phyloP scores from a whole-genome alignment of 2,888 invertebrate genomes.

The Erebia aethiops region DNA sequence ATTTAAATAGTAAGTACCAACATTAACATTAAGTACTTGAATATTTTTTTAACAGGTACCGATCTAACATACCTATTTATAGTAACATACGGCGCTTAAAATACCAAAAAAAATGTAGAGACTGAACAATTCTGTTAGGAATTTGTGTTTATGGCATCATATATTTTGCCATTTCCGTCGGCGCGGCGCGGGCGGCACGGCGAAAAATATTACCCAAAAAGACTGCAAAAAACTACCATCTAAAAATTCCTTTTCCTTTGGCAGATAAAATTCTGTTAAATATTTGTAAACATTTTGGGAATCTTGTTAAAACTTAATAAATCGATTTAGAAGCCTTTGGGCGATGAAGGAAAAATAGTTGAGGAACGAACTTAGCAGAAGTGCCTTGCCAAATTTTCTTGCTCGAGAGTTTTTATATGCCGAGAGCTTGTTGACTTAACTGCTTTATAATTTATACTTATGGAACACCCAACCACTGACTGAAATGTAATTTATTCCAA shows the following conservation, averaged over 20 bases:
- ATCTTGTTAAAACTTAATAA: background rate
- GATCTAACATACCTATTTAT: no score
- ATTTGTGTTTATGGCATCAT: background rate
- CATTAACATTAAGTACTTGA: background rate
- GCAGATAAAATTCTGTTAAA: background rate
- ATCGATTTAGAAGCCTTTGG: background rate
- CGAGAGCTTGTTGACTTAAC: background rate
- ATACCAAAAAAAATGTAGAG: background rate
- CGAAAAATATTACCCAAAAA: background rate
- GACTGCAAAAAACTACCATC: no score
- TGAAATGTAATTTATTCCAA: no score
- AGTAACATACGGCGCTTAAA: background rate
- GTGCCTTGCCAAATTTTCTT: background rate
- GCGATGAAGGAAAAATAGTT: background rate
- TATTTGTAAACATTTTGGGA: background rate
- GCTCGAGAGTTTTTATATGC: background rate
- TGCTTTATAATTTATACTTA: background rate
- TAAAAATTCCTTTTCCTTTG: no score
- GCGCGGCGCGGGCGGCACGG: no score
- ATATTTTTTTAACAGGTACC: background rate
- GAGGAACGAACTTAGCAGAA: background rate
- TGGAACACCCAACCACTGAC: background rate
- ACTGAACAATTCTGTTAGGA: background rate
- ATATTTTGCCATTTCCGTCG: background rate
- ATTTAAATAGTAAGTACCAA: background rate